phyloP scores from a whole-genome alignment of 2,888 invertebrate species.

The Exocentrus adspersus region DNA sequence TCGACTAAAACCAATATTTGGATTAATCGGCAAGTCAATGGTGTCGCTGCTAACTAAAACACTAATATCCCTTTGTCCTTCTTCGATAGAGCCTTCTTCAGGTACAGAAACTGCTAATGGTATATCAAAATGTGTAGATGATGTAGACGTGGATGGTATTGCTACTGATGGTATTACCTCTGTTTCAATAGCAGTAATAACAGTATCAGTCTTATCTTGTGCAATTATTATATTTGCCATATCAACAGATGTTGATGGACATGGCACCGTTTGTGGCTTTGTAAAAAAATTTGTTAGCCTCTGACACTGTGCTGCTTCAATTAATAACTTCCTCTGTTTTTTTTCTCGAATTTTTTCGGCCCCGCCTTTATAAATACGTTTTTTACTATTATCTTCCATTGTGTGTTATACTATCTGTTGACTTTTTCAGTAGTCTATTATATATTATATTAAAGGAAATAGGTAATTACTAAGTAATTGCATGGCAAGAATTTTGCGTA shows the following conservation, averaged over 20 bases:
- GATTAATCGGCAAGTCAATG: too few relatives aligned
- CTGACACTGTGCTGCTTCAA: background rate
- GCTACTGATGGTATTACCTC: background rate
- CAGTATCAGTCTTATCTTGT: background rate
- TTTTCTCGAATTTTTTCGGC: background rate
- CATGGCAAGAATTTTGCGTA: background rate
- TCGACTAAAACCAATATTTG: too few relatives aligned
- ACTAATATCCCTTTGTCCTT: background rate
- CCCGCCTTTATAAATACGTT: background rate
- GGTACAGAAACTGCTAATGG: background rate
- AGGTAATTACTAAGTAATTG: background rate
- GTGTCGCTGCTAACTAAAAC: too few relatives aligned
- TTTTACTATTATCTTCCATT: constrained; percentile 2
- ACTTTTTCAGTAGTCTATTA: background rate
- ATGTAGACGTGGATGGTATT: background rate
- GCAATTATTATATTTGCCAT: background rate
- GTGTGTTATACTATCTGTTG: background rate
- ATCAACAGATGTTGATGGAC: background rate
- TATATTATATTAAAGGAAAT: constrained; percentile 5
- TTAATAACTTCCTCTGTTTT: background rate
- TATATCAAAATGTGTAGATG: background rate
- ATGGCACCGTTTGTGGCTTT: background rate
- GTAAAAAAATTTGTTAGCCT: background rate
- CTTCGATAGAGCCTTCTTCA: background rate
- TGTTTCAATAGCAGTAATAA: background rate